Evolutionary conservation across 2,113 vertebrate species (phyloP).

Genomic region (Corynorhinus townsendii): DNA sequence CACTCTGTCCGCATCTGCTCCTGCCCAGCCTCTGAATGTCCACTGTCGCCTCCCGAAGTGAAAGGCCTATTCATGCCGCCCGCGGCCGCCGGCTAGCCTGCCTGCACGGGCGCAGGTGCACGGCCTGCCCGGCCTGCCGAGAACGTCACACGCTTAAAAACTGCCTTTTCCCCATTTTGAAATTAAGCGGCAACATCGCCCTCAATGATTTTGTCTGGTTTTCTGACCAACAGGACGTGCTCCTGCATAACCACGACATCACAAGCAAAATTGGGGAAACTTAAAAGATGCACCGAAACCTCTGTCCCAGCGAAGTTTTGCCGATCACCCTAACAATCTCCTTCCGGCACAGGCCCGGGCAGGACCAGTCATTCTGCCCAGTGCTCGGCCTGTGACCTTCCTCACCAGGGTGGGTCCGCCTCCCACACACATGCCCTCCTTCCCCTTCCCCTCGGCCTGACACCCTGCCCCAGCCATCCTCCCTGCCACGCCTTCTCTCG

Average conservation of each 20-base stretch:
- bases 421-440: background rate
- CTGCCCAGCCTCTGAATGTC: rapidly evolving
- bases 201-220: too few relatives aligned
- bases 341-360: background rate
- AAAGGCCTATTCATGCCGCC: rapidly evolving
- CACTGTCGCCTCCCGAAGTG: background rate
- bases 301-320: background rate
- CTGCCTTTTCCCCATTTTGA: background rate
- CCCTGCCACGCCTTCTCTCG: background rate
- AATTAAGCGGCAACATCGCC: too few relatives aligned
- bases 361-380: background rate
- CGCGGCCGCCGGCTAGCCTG: background rate
- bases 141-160: background rate
- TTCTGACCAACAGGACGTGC: background rate
- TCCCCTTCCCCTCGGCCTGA: background rate
- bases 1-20: rapidly evolving
- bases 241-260: too few relatives aligned
- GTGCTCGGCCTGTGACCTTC: background rate
- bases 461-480: background rate
- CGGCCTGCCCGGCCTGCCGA: background rate
- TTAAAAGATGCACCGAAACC: background rate
- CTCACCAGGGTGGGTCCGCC: background rate
- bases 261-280: background rate
- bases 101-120: rapidly evolving
- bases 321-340: background rate